phyloP scores from a whole-genome alignment of 1,140 invertebrate genomes.

The Rhagoletis pomonella region DNA sequence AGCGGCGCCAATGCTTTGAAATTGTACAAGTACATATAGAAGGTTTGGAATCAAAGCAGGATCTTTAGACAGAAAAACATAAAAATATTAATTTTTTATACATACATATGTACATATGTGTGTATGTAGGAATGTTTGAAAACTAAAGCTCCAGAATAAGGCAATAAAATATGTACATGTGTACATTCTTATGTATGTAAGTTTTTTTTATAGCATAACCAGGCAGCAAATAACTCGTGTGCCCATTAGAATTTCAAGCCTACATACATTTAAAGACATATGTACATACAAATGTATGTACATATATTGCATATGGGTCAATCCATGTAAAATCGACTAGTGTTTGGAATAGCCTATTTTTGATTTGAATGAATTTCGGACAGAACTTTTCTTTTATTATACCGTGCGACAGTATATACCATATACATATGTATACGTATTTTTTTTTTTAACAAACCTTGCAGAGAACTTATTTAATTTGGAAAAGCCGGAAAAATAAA shows the following conservation, averaged over 20 bases:
- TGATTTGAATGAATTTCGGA: too few relatives aligned
- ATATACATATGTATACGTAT: too few relatives aligned
- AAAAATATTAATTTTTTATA: background rate
- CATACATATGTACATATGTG: too few relatives aligned
- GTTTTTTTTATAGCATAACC: too few relatives aligned
- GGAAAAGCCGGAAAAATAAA: too few relatives aligned
- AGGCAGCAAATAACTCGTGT: background rate
- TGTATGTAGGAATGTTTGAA: too few relatives aligned
- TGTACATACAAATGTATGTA: background rate
- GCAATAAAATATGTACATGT: background rate
- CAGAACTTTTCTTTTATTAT: too few relatives aligned
- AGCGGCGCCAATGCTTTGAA: background rate
- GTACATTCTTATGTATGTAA: background rate
- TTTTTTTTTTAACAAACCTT: too few relatives aligned
- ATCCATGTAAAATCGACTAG: too few relatives aligned
- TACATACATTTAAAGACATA: background rate
- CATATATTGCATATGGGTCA: background rate
- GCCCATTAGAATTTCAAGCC: constrained; percentile 13
- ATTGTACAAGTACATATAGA: background rate
- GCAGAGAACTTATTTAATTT: too few relatives aligned
- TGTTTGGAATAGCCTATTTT: too few relatives aligned
- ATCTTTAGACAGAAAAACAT: background rate
- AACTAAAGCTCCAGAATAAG: background rate
- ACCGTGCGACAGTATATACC: too few relatives aligned
- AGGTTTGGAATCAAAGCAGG: background rate